Percentiles rank a stretch among this genome's conserved stretches.
Evolutionary conservation across 92 coral and sea anemone genomes (phyloP).

Genomic region (Zoanthus gigantus): DNA sequence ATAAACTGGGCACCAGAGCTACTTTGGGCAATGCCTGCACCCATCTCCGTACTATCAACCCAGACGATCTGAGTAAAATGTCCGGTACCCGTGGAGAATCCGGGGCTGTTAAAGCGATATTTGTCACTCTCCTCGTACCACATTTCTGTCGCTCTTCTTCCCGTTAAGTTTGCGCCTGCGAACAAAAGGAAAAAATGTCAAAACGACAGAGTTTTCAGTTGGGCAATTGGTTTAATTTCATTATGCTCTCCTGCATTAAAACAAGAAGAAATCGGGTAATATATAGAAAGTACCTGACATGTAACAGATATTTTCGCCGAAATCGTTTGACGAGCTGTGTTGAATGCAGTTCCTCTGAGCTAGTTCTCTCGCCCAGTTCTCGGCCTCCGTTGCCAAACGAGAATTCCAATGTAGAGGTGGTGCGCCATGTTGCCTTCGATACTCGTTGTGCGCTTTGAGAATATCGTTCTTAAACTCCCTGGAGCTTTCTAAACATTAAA

Average conservation of each 20-base stretch:
- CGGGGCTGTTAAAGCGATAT: conserved; percentile 83
- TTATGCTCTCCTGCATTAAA: background rate
- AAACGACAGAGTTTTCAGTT: background rate
- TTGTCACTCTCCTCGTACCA: conserved; percentile 97
- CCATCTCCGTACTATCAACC: conserved; percentile 90
- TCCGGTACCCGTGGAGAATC: conserved; percentile 88
- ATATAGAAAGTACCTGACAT: conserved; percentile 76
- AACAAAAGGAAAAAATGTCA: background rate
- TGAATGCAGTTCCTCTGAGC: conserved; percentile 79
- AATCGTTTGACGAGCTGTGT: conserved; percentile 85
- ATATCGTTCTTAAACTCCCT: conserved; percentile 94
- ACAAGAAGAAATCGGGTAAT: background rate
- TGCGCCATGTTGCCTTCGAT: conserved; percentile 80
- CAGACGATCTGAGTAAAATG: conserved; percentile 98
- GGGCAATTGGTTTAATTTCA: background rate
- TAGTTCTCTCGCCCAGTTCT: conserved; percentile 81
- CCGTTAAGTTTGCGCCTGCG: conserved; percentile 89
- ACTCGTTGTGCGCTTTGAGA: conserved; percentile 85
- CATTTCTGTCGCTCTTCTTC: conserved; percentile 93
- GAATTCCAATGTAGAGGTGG: conserved; percentile 78
- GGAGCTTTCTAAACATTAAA: conserved; percentile 66
- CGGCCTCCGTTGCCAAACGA: conserved; percentile 76
- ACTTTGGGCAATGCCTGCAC: conserved; percentile 94
- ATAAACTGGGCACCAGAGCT: conserved; percentile 94
- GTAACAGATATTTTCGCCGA: conserved; percentile 96